A percentile compares a stretch with the other conserved stretches of the same genome.
Conservation (phyloP, 2,888 invertebrate species). For the Cryptus viduatorius region DNA sequence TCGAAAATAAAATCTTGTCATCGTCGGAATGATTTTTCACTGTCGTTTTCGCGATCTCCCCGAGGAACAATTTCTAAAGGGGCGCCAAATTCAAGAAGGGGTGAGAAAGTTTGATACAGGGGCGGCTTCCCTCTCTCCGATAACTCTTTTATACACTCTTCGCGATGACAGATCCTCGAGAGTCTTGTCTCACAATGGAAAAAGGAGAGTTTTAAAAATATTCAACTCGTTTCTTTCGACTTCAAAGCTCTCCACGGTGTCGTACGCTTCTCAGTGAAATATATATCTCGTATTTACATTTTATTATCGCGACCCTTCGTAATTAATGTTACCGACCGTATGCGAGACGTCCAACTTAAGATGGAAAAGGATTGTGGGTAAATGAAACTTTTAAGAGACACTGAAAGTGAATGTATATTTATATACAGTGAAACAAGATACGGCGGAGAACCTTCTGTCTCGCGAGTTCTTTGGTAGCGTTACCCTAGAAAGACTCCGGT, state of each 20-base stretch:
- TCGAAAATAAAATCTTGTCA: neutral
- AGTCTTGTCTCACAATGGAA: neutral
- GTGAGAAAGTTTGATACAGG: neutral
- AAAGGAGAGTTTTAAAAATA: neutral
- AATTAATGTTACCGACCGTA: no score
- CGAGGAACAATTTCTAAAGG: conserved; percentile 15
- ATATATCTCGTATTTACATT: neutral
- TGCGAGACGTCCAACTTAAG: neutral
- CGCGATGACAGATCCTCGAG: neutral
- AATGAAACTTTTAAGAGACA: conserved; percentile 34
- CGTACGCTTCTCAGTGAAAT: no score
- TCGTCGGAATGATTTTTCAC: neutral
- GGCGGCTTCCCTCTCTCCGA: neutral
- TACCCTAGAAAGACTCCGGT: conserved; percentile 16
- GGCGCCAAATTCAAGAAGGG: conserved; percentile 9
- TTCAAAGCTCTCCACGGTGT: no score
- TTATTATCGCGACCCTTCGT: neutral
- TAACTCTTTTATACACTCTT: neutral
- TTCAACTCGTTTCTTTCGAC: neutral
- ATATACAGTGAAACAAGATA: conserved; percentile 41
- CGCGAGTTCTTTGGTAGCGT: neutral
- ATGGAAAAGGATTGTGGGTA: neutral
- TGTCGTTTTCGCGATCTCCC: conserved; percentile 1
- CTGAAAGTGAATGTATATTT: conserved; percentile 30
- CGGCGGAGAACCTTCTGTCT: conserved; percentile 22